Evolutionary conservation across 2,888 invertebrate genomes (phyloP).

Genomic region (Tetanocera ferruginea): DNA sequence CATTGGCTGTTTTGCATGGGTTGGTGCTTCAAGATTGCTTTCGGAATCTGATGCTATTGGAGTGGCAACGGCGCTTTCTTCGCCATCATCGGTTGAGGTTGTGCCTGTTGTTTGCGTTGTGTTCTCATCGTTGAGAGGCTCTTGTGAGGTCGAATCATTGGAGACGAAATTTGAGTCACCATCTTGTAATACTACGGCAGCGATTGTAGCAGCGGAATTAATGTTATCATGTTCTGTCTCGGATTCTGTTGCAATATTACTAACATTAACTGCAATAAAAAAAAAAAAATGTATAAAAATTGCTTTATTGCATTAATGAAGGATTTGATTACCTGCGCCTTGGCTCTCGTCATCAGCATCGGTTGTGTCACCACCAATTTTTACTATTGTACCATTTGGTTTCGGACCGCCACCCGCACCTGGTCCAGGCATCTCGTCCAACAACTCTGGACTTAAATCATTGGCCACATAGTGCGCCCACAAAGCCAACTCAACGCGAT

Average conservation of each 20-base stretch:
- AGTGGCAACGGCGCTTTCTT: constrained; percentile 50
- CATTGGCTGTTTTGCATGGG: constrained; percentile 58
- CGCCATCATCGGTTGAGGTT: constrained; percentile 52
- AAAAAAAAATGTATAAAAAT: no score
- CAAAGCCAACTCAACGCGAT: constrained; percentile 88
- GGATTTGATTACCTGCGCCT: constrained; percentile 56
- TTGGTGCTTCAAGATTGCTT: constrained; percentile 82
- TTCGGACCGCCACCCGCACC: constrained; percentile 53
- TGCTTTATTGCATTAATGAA: no score
- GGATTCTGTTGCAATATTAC: constrained; percentile 60
- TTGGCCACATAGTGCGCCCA: constrained; percentile 94
- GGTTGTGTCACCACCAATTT: constrained; percentile 60
- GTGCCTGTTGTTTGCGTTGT: constrained; percentile 72
- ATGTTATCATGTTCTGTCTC: constrained; percentile 62
- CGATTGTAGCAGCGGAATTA: constrained; percentile 56
- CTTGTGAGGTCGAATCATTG: constrained; percentile 68
- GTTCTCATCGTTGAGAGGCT: constrained; percentile 67
- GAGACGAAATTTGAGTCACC: constrained; percentile 67
- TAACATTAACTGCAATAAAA: constrained; percentile 45
- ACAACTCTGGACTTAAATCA: constrained; percentile 86
- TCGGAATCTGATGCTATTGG: constrained; percentile 75
- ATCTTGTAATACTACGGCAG: constrained; percentile 51
- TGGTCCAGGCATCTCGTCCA: constrained; percentile 79
- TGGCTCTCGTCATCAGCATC: constrained; percentile 63
- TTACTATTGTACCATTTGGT: constrained; percentile 57